These are phyloP conservation scores for Aleiodes testaceus DNA, from an alignment of 2,888 invertebrate species.

Conservation along the genomic window DNA sequence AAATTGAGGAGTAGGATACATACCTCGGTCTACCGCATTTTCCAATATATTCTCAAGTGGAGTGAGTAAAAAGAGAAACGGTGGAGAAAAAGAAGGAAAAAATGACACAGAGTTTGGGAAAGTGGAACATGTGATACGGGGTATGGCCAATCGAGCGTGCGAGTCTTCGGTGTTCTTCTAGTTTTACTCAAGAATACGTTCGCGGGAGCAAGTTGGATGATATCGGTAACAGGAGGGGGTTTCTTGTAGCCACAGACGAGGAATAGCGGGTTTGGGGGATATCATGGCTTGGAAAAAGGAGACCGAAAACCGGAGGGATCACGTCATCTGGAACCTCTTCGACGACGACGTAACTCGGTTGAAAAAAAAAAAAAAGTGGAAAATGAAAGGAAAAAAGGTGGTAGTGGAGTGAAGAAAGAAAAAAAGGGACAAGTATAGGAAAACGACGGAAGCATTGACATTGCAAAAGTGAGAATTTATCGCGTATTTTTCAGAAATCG, in stretches of 20 bases:
- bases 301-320: constrained; percentile 9
- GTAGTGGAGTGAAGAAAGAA: not conserved
- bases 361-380: not conserved
- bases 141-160: constrained; percentile 15
- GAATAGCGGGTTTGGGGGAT: not conserved
- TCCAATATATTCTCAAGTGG: not conserved
- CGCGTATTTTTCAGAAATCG: not conserved
- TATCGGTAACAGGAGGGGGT: constrained; percentile 16
- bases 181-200: constrained; percentile 24
- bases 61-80: not conserved
- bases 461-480: constrained; percentile 27
- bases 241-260: constrained; percentile 24
- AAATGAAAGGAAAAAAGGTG: not conserved
- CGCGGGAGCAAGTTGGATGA: constrained; percentile 13
- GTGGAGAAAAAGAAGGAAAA: not conserved
- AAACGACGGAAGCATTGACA: constrained; percentile 20
- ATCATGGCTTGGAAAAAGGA: not conserved
- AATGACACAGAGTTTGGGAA: constrained; percentile 19
- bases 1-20: not conserved
- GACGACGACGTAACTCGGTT: constrained; percentile 1
- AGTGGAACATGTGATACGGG: constrained; percentile 26
- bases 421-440: not conserved
- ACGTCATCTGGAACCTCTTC: constrained; percentile 27
- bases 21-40: not conserved
- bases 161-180: constrained; percentile 18